A percentile compares a stretch with the other conserved stretches of the same genome.
phyloP scores from a whole-genome alignment of 2,797 vertebrate genomes.

The Adrianichthys oophorus region DNA sequence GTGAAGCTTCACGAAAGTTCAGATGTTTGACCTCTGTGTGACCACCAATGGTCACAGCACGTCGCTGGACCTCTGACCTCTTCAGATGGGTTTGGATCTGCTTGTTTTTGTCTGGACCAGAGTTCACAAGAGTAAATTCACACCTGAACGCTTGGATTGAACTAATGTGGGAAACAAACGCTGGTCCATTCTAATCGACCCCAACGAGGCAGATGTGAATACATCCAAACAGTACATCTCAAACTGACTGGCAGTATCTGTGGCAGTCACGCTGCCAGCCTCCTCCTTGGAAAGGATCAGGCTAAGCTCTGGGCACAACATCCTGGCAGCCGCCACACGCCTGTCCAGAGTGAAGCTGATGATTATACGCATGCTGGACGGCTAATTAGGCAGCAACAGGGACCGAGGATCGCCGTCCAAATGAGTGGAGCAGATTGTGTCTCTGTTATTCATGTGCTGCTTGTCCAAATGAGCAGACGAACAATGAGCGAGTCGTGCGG shows the following conservation, averaged over 20 bases:
- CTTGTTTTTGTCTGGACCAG: too few species aligned
- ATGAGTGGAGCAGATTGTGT: slow-evolving; percentile 31
- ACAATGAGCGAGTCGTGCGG: slow-evolving; percentile 43
- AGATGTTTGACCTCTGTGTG: too few species aligned
- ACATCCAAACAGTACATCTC: slow-evolving; percentile 13
- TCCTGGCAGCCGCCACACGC: slow-evolving; percentile 39
- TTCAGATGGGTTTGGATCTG: too few species aligned
- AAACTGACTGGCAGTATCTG: slow-evolving; percentile 54
- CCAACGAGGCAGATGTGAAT: too few species aligned
- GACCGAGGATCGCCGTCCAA: slow-evolving; percentile 14
- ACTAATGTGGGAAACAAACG: too few species aligned
- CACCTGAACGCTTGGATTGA: slow-evolving; percentile 6
- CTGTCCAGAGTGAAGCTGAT: slow-evolving; percentile 36
- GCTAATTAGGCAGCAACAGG: slow-evolving; percentile 63
- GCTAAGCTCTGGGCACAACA: slow-evolving; percentile 35
- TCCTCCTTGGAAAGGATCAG: slow-evolving; percentile 43
- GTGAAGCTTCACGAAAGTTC: too few species aligned
- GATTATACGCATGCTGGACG: slow-evolving; percentile 41
- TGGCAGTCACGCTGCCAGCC: slow-evolving; percentile 55
- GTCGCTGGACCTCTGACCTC: too few species aligned
- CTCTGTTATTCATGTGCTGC: slow-evolving; percentile 20
- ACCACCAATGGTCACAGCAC: too few species aligned
- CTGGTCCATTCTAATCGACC: too few species aligned
- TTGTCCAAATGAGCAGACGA: slow-evolving; percentile 28
- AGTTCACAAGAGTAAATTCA: too few species aligned